Percentiles rank a stretch among this genome's conserved stretches.
These are phyloP conservation scores for Zosterops pallidus DNA, from an alignment of 2,113 vertebrate species.

Conservation along the genomic window DNA sequence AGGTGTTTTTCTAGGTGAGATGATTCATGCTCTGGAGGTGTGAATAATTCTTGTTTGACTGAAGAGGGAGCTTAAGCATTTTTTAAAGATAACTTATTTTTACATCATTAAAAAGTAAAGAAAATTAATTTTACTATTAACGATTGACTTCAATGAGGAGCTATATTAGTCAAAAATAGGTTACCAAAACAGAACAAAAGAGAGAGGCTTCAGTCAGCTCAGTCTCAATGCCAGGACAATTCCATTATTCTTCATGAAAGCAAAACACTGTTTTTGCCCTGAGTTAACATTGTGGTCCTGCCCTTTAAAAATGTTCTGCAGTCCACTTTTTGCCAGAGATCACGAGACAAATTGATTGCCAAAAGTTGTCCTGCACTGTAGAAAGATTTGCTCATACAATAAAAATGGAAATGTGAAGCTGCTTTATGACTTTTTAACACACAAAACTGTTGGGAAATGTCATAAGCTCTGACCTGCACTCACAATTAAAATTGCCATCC, in stretches of 20 bases:
- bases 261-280: not conserved
- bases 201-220: not conserved
- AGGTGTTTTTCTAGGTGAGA: not conserved
- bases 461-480: constrained; percentile 29
- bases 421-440: constrained; percentile 40
- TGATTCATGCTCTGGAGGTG: not conserved
- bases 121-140: not conserved
- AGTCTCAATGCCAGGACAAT: not conserved
- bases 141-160: not conserved
- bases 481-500: constrained; percentile 11
- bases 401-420: constrained; percentile 57
- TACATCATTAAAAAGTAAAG: not conserved
- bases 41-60: not conserved
- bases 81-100: not conserved
- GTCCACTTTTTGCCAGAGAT: not conserved
- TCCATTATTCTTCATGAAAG: not conserved
- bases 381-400: constrained; percentile 20
- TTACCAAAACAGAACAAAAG: not conserved
- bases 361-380: not conserved
- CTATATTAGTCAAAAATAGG: not conserved
- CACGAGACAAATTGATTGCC: not conserved
- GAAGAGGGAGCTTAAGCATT: not conserved
- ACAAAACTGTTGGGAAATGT: constrained; percentile 2
- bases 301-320: constrained; percentile 22
- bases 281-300: not conserved